Conservation (phyloP, 2,888 invertebrate genomes). For the Chrysolina haemoptera region DNA sequence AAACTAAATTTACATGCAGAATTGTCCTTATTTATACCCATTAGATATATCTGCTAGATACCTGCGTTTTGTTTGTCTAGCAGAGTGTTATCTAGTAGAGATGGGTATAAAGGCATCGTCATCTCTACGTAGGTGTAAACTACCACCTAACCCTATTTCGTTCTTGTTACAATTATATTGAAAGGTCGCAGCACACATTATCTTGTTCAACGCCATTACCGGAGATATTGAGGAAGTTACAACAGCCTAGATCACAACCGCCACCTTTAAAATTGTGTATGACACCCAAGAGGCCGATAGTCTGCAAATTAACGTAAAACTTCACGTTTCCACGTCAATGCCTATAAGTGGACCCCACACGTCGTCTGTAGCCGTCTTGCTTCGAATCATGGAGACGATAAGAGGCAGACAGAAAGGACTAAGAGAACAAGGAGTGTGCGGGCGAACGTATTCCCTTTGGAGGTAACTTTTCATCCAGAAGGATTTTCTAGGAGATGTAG, state of each 20-base stretch:
- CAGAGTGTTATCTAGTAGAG: no score
- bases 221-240: conserved; percentile 12
- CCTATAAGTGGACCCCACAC: conserved; percentile 15
- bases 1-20: no score
- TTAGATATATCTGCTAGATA: no score
- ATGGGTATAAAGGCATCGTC: neutral
- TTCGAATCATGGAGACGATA: neutral
- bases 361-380: neutral
- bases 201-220: conserved; percentile 8
- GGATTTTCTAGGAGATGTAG: conserved; percentile 8
- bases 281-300: conserved; percentile 6
- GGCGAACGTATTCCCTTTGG: neutral
- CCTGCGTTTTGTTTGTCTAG: no score
- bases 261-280: conserved; percentile 7
- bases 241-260: conserved; percentile 10
- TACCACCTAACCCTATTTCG: neutral
- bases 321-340: conserved; percentile 4
- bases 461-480: conserved; percentile 3
- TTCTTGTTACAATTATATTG: conserved; percentile 6
- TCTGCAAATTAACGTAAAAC: conserved; percentile 16
- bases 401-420: neutral
- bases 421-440: neutral
- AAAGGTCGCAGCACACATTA: conserved; percentile 17
- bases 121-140: neutral
- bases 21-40: no score